Base-by-base conservation (phyloP, 2,113 vertebrate species). In the Callionymus lyra region DNA sequence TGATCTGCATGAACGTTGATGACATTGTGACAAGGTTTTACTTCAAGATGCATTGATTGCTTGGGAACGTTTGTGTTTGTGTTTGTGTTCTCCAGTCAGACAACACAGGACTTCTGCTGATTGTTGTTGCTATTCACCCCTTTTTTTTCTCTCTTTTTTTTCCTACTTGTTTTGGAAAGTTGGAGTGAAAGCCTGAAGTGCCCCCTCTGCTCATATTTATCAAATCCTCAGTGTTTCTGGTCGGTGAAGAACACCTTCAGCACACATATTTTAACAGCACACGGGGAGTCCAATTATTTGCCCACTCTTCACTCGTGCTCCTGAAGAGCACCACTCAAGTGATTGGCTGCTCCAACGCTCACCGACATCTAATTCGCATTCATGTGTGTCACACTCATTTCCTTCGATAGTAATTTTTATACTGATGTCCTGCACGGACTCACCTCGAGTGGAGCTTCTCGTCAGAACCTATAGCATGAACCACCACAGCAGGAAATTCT, bases 301-400 rank as follows among this genome's bases (percentile, higher is more conserved):
- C 55, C 72, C 63, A 59, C 70, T 71, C 66, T 49, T 66, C 61
- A 49, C 77, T 71, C 31, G 61, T 57, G 52, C 19, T 77, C 65
- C 65, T 79, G 73, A 64, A 84, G 85, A 76, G 77, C 53, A 32
- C 48, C 34, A 52, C 62, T 84, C 65, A 84, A 85, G 85, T 85
- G 82, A 85, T 85, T 85, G 78, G 78, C 58, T 59, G 61, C 68
- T 72, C 76, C 80, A 76, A 77, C 73, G 70, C 83, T 77, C 70
- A 72, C 74, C 52, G 68, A 65, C 79, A 40, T 67, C 59, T 56
- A 60, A 73, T 74, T 77, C 72, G 68, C 73, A 68, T 72, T 70
- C 63, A 58, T 59, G 50, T 48, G 54, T 37, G 55, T 65, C 56
- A 59, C 71, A 62, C 76, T 78, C 49, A 55, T 59, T 74, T 61